phyloP scores from a whole-genome alignment of 2,113 vertebrate species.

The Ahaetulla prasina region DNA sequence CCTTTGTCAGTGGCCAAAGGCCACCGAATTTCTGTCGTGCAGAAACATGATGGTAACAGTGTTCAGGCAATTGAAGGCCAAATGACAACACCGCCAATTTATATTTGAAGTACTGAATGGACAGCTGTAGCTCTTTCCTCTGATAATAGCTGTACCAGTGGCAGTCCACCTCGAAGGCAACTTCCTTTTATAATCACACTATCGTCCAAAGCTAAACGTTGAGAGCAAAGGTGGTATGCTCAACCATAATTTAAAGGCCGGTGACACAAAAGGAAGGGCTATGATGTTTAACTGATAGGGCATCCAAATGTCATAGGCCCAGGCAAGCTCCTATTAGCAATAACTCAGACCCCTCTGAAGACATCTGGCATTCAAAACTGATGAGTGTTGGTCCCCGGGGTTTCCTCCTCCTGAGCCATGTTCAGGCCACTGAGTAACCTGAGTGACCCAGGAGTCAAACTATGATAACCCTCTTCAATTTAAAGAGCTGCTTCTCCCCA shows the following conservation, averaged over 20 bases:
- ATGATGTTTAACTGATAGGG: constrained; percentile 79
- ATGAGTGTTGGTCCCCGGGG: constrained; percentile 74
- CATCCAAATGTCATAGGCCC: constrained; percentile 78
- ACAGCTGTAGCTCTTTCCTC: constrained; percentile 18
- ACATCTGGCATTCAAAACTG: constrained; percentile 82
- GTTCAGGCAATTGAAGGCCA: constrained; percentile 22
- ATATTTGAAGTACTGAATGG: neutral
- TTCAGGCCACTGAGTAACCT: constrained; percentile 76
- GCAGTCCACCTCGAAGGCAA: constrained; percentile 42
- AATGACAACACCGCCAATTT: constrained; percentile 20
- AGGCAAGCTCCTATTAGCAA: constrained; percentile 78
- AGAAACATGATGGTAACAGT: constrained; percentile 34
- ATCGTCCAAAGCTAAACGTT: constrained; percentile 41
- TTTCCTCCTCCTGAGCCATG: constrained; percentile 64
- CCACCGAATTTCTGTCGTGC: constrained; percentile 33
- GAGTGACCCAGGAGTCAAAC: constrained; percentile 77
- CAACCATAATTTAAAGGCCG: constrained; percentile 70
- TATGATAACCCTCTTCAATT: constrained; percentile 79
- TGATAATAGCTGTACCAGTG: constrained; percentile 7
- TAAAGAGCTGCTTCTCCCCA: constrained; percentile 73
- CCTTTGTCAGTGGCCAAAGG: constrained; percentile 32
- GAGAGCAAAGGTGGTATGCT: constrained; percentile 65
- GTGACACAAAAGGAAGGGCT: constrained; percentile 70
- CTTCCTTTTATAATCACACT: constrained; percentile 32
- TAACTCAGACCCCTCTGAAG: constrained; percentile 73